These are phyloP conservation scores for Tylochromis polylepis DNA, from an alignment of 2,113 vertebrate genomes.

Conservation along the genomic window DNA sequence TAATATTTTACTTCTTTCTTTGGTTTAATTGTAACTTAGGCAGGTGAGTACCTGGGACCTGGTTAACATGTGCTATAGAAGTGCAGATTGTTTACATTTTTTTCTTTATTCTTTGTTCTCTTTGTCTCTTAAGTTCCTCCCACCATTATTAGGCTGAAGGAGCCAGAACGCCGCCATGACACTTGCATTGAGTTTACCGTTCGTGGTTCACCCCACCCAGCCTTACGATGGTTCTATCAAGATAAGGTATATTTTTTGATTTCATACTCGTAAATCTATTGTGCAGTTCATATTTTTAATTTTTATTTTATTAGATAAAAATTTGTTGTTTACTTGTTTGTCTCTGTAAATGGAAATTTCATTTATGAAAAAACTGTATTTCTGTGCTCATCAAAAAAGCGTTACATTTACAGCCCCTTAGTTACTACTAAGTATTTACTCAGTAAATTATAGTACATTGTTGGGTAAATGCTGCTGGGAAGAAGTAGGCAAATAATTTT, in stretches of 20 bases:
- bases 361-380: background rate
- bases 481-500: background rate
- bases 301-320: background rate
- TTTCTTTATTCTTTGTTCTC: background rate
- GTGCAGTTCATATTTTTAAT: background rate
- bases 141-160: constrained; percentile 80
- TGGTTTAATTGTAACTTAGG: background rate
- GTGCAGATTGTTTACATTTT: background rate
- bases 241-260: constrained; percentile 43
- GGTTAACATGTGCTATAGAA: background rate
- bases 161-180: constrained; percentile 85
- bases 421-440: background rate
- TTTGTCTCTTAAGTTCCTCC: constrained; percentile 79
- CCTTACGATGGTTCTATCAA: constrained; percentile 83
- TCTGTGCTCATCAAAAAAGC: background rate
- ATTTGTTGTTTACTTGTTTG: background rate
- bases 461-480: background rate
- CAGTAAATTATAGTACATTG: background rate
- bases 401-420: background rate
- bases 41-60: background rate
- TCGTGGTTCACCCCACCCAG: constrained; percentile 85
- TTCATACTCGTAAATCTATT: background rate
- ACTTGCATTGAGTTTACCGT: constrained; percentile 93
- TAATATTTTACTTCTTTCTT: background rate
- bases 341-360: background rate